Percentiles rank a stretch among this genome's conserved stretches.
phyloP scores from a whole-genome alignment of 2,113 vertebrate species.

The Antigone vipio region DNA sequence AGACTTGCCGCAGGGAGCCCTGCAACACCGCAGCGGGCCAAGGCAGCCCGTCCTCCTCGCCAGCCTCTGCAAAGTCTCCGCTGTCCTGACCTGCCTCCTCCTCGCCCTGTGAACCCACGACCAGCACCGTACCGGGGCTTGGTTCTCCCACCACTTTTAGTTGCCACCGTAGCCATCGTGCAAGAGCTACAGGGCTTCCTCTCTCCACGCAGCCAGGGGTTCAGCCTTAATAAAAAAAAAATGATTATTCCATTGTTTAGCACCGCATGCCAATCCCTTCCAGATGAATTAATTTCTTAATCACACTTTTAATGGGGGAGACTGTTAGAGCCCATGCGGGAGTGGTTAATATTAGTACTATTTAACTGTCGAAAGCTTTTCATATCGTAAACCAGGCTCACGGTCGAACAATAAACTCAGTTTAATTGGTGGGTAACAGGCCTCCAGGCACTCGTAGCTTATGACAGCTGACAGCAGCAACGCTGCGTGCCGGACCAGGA shows the following conservation, averaged over 20 bases:
- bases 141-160: not conserved
- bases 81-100: not conserved
- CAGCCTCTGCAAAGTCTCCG: not conserved
- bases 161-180: not conserved
- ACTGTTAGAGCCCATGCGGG: constrained; percentile 49
- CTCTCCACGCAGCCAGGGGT: not conserved
- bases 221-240: not conserved
- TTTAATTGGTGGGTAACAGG: constrained; percentile 67
- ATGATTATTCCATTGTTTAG: constrained; percentile 44
- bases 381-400: constrained; percentile 61
- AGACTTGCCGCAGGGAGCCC: not conserved
- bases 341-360: constrained; percentile 72
- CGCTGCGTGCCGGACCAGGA: not conserved
- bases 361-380: constrained; percentile 66
- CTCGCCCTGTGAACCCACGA: accelerated
- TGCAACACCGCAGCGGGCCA: accelerated
- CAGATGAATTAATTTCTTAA: constrained; percentile 76
- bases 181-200: not conserved
- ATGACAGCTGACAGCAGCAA: constrained; percentile 55
- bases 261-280: constrained; percentile 60
- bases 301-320: constrained; percentile 61
- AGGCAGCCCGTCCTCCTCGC: accelerated
- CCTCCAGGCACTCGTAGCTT: constrained; percentile 59
- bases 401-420: constrained; percentile 62
- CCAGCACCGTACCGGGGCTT: accelerated